phyloP scores from a whole-genome alignment of 2,113 vertebrate species.

The Calidris pugnax region DNA sequence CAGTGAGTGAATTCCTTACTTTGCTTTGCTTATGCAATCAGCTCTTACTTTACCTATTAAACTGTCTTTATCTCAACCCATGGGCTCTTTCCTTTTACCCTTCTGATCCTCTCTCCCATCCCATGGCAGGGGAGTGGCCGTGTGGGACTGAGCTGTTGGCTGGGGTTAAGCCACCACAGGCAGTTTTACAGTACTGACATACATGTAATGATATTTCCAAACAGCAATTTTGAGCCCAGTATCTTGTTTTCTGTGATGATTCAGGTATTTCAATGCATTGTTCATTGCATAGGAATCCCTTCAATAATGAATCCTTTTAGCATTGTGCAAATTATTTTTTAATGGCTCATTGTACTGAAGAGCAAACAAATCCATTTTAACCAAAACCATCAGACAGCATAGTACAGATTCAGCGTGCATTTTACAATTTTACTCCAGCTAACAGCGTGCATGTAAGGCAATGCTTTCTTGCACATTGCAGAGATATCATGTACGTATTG shows the following conservation, averaged over 20 bases:
- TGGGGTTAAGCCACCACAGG: background rate
- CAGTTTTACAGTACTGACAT: background rate
- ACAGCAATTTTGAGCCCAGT: background rate
- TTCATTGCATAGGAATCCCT: background rate
- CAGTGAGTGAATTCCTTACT: background rate
- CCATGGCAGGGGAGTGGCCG: background rate
- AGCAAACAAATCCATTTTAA: conserved; percentile 44
- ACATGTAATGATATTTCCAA: background rate
- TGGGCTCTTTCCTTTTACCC: background rate
- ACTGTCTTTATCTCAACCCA: background rate
- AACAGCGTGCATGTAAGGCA: background rate
- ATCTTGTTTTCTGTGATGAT: background rate
- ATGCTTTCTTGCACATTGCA: conserved; percentile 8
- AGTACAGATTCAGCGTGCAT: background rate
- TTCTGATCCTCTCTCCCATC: background rate
- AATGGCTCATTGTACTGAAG: conserved; percentile 13
- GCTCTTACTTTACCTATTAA: background rate
- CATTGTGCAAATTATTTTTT: conserved; percentile 7
- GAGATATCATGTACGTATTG: conserved; percentile 26
- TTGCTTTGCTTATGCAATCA: background rate
- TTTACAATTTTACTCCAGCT: conserved; percentile 11
- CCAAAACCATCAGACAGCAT: conserved; percentile 24
- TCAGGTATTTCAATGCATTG: background rate
- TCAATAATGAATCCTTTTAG: background rate
- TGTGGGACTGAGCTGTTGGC: background rate